Evolutionary conservation across 2,888 invertebrate species (phyloP).

Genomic region (Ennomos fuscantarius): DNA sequence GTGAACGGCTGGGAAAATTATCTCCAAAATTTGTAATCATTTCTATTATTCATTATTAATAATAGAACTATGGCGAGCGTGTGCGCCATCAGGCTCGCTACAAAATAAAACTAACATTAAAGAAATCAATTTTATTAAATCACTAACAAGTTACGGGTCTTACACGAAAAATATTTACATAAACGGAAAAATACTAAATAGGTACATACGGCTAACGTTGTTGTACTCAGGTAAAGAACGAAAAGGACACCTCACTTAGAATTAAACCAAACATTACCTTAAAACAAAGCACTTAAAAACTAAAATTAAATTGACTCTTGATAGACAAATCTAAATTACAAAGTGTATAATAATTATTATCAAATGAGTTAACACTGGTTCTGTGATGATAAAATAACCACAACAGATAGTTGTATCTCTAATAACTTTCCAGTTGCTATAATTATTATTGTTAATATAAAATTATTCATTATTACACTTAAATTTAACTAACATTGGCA

Average conservation of each 20-base stretch:
- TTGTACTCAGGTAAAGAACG: slow-evolving; percentile 70
- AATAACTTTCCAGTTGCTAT: slow-evolving; percentile 1
- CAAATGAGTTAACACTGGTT: slow-evolving; percentile 14
- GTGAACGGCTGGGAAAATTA: no score
- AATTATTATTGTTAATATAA: background rate
- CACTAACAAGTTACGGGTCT: slow-evolving; percentile 69
- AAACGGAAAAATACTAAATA: slow-evolving; percentile 56
- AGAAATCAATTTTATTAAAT: slow-evolving; percentile 68
- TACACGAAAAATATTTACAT: slow-evolving; percentile 69
- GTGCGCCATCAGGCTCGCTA: background rate
- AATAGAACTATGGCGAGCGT: no score
- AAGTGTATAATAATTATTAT: slow-evolving; percentile 3
- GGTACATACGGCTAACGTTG: slow-evolving; percentile 48
- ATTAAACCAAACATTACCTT: slow-evolving; percentile 57
- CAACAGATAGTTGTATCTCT: slow-evolving; percentile 7
- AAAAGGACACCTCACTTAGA: slow-evolving; percentile 48
- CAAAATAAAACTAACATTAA: slow-evolving; percentile 54
- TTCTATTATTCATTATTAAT: no score
- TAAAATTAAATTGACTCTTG: slow-evolving; percentile 30
- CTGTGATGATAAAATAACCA: slow-evolving; percentile 20
- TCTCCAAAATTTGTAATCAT: no score
- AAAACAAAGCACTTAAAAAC: slow-evolving; percentile 34
- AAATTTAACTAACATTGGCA: background rate
- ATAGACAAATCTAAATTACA: slow-evolving; percentile 14
- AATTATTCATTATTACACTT: background rate